Conservation (phyloP, 2,888 invertebrate genomes). For the Leucophenga maculata region DNA sequence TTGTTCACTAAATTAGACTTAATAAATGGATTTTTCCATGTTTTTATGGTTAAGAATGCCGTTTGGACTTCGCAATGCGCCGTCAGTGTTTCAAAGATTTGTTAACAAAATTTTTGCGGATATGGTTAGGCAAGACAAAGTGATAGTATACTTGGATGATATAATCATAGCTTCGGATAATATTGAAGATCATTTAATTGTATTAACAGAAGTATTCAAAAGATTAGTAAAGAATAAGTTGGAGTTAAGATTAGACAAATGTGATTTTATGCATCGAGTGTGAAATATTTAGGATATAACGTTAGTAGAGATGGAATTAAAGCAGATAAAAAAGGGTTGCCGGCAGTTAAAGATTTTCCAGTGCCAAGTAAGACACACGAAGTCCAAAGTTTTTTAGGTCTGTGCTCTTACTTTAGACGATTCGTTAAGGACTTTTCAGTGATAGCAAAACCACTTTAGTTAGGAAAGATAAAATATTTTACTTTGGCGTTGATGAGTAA, state of each 20-base stretch:
- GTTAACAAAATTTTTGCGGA: slow-evolving; percentile 35
- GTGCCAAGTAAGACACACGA: slow-evolving; percentile 22
- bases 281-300: slow-evolving; percentile 26
- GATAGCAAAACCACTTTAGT: slow-evolving; percentile 32
- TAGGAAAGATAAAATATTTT: slow-evolving; percentile 5
- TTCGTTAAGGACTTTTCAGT: slow-evolving; percentile 35
- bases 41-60: slow-evolving; percentile 5
- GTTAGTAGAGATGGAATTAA: slow-evolving; percentile 17
- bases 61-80: slow-evolving; percentile 40
- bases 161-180: slow-evolving; percentile 45
- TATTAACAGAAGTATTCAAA: slow-evolving; percentile 39
- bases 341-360: slow-evolving; percentile 11
- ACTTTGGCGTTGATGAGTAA: slow-evolving; percentile 21
- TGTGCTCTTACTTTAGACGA: slow-evolving; percentile 38
- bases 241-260: slow-evolving; percentile 43
- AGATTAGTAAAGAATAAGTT: slow-evolving; percentile 37
- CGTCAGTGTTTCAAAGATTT: slow-evolving; percentile 35
- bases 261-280: slow-evolving; percentile 36
- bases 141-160: slow-evolving; percentile 53
- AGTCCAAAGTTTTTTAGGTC: slow-evolving; percentile 34
- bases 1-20: not conserved
- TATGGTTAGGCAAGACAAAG: slow-evolving; percentile 33
- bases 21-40: slow-evolving; percentile 6
- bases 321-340: slow-evolving; percentile 1
- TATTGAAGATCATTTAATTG: slow-evolving; percentile 40